These are phyloP conservation scores for Acanthococcus lagerstroemiae DNA, from an alignment of 2,888 invertebrate genomes.

Conservation along the genomic window DNA sequence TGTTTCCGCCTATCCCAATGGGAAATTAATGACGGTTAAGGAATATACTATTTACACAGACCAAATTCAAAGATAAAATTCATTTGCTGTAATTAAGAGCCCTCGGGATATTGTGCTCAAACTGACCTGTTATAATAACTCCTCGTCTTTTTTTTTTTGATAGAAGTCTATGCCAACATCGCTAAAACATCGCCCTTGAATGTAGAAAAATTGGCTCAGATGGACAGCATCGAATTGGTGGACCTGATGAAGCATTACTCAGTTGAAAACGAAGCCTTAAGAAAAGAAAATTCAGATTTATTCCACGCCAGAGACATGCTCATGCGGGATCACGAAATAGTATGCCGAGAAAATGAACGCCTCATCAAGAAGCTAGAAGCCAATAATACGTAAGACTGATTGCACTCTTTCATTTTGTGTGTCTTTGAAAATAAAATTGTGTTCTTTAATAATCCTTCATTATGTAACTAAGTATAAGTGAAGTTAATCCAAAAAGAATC, in stretches of 20 bases:
- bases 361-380: conserved; percentile 78
- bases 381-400: conserved; percentile 69
- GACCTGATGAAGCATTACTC: conserved; percentile 78
- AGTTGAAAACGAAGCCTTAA: conserved; percentile 63
- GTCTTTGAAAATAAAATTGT: too few species aligned
- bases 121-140: not conserved
- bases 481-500: too few species aligned
- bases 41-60: too few species aligned
- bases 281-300: conserved; percentile 76
- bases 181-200: conserved; percentile 53
- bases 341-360: conserved; percentile 83
- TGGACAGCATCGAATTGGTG: conserved; percentile 68
- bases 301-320: conserved; percentile 68
- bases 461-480: too few species aligned
- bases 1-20: too few species aligned
- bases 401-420: too few species aligned
- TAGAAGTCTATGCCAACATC: conserved; percentile 3
- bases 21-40: too few species aligned
- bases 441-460: too few species aligned
- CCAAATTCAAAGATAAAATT: too few species aligned
- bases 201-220: conserved; percentile 59
- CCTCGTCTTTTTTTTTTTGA: not conserved
- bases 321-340: conserved; percentile 76
- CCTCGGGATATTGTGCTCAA: too few species aligned
- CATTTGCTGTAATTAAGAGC: too few species aligned